Conservation (phyloP, 2,113 vertebrate genomes). For the Varanus komodoensis region DNA sequence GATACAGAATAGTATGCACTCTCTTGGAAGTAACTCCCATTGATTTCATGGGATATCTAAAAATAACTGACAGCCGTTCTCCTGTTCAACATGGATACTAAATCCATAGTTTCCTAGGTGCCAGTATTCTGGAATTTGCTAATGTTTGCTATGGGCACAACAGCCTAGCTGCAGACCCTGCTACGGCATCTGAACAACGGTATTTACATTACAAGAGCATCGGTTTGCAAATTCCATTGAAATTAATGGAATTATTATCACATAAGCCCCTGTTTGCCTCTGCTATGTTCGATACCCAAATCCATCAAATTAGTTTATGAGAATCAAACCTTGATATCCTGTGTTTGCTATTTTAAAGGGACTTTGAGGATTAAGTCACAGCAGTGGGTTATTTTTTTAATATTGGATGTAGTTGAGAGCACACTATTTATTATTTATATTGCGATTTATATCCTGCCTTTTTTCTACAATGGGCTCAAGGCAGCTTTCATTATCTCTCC, state of each 20-base stretch:
- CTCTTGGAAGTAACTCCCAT: neutral
- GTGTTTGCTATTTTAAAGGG: neutral
- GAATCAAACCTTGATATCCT: accelerated
- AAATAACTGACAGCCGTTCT: neutral
- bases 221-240: neutral
- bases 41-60: neutral
- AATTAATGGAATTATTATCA: neutral
- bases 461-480: too few species aligned
- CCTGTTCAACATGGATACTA: neutral
- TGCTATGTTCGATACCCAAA: neutral
- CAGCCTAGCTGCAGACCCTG: neutral
- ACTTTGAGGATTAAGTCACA: neutral
- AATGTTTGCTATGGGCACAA: neutral
- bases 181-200: neutral
- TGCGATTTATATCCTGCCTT: too few species aligned
- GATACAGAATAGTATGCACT: neutral
- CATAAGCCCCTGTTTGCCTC: neutral
- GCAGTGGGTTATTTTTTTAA: neutral
- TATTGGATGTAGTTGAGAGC: neutral
- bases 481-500: too few species aligned
- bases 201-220: neutral
- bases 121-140: neutral
- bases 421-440: neutral
- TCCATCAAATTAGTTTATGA: neutral
- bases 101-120: neutral